Base-by-base conservation (phyloP, 2,888 invertebrate genomes). In the Amblyteles armatorius region DNA sequence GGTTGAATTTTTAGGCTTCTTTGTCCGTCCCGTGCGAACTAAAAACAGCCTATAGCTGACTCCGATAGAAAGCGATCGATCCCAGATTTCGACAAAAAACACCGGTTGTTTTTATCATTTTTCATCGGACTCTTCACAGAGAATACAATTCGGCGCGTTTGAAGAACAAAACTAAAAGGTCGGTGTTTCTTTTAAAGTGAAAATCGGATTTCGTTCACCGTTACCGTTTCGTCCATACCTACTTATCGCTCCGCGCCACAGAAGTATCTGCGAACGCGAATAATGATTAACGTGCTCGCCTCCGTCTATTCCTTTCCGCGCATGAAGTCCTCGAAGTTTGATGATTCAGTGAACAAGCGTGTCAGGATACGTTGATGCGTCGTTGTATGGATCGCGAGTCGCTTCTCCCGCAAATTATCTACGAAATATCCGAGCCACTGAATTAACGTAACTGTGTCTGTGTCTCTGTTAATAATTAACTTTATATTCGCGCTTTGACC, bases 381-480 rank as follows among this genome's bases (percentile, higher is more conserved):
- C 44, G n/a, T 60, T 63, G n/a, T 50, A 26, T 36, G 48, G 63
- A 76, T 60, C 22, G 44, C 29, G 50, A 36, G 33, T 71, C 50
- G 50, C 50, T 33, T 33, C 48, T 60, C 26, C 73, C 26, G 9
- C n/a, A 16, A 36, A 68, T 52, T 50, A 65, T 67, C 60, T 57
- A 60, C 4, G 57, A 72, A 55, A 26, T 29, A 16, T n/a, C 29
- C 6, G 29, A 36, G 57, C 33, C 63, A 29, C 77, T 16, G 77
- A 52, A 52, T 60, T 68, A 73, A 68, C 77, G 50, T 81, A 81
- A 81, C 84, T 44, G 73, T 69, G 44, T 13, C 13, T 13, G 80
- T 68, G 67, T 52, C 26, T n/a, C n/a, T 60, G 86, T 77, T 84
- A 69, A 86, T 89, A 82, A 87, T 87, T 89, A 88, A 88, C 83